A percentile compares a stretch with the other conserved stretches of the same genome.
These are phyloP conservation scores for Peromyscus californicus DNA, from an alignment of 2,113 vertebrate species.

Conservation along the genomic window DNA sequence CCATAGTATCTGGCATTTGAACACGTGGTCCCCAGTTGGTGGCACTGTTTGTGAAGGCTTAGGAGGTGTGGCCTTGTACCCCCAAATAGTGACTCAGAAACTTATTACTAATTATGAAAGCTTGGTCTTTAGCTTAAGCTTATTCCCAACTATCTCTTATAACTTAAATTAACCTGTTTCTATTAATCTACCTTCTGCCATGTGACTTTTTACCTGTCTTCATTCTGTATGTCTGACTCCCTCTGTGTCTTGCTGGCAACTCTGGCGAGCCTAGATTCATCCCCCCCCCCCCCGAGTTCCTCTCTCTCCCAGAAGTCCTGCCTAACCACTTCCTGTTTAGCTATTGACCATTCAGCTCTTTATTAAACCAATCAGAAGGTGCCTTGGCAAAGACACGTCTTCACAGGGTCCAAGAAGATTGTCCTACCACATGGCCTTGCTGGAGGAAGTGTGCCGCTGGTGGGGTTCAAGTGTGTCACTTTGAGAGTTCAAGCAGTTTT, in stretches of 20 bases:
- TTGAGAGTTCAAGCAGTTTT: background rate
- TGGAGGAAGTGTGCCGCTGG: background rate
- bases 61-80: too few species aligned
- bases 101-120: too few species aligned
- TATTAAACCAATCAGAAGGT: background rate
- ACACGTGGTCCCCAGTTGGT: too few species aligned
- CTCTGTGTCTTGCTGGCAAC: background rate
- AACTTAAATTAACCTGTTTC: background rate
- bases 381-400: background rate
- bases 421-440: background rate
- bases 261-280: background rate
- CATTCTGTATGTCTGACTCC: background rate
- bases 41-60: too few species aligned
- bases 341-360: background rate
- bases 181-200: background rate
- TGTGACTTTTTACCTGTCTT: background rate
- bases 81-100: too few species aligned
- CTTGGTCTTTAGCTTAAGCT: too few species aligned
- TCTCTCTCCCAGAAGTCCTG: background rate
- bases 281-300: background rate
- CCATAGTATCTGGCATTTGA: too few species aligned
- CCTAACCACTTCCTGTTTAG: background rate
- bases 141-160: background rate
- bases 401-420: background rate
- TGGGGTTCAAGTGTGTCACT: background rate